A percentile compares a stretch with the other conserved stretches of the same genome.
Evolutionary conservation across 2,888 invertebrate genomes (phyloP).

Genomic region (Sinodicranocentrus sp.): DNA sequence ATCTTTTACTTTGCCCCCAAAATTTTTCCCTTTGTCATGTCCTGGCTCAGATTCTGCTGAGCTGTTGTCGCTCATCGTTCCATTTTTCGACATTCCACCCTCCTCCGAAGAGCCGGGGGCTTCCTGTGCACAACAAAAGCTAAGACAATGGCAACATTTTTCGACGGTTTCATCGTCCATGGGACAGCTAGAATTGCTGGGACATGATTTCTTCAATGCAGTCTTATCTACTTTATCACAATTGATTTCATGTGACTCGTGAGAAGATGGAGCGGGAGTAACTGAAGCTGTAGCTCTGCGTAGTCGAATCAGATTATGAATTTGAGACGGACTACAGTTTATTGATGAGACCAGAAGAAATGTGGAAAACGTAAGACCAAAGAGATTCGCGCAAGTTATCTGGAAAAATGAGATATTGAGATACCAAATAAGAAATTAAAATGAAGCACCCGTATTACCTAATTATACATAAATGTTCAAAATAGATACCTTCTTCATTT

Average conservation of each 20-base stretch:
- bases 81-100: neutral
- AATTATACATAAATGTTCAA: too few relatives aligned
- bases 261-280: neutral
- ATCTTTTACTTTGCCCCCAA: slow-evolving; percentile 41
- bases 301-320: neutral
- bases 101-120: neutral
- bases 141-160: slow-evolving; percentile 57
- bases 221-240: neutral
- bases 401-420: too few relatives aligned
- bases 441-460: too few relatives aligned
- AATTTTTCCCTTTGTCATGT: neutral
- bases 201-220: slow-evolving; percentile 34
- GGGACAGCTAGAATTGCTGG: slow-evolving; percentile 38
- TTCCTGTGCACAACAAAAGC: slow-evolving; percentile 36
- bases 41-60: slow-evolving; percentile 1
- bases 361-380: neutral
- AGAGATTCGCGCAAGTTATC: neutral
- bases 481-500: neutral
- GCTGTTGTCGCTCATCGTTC: neutral
- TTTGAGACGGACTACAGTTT: slow-evolving; percentile 4
- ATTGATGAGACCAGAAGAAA: slow-evolving; percentile 6
- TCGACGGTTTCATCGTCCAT: slow-evolving; percentile 38
- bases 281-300: slow-evolving; percentile 10
- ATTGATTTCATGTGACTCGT: slow-evolving; percentile 19
- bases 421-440: too few relatives aligned